phyloP scores from a whole-genome alignment of 53 echinoderm and acorn worm species.

The Echinarachnius parma region DNA sequence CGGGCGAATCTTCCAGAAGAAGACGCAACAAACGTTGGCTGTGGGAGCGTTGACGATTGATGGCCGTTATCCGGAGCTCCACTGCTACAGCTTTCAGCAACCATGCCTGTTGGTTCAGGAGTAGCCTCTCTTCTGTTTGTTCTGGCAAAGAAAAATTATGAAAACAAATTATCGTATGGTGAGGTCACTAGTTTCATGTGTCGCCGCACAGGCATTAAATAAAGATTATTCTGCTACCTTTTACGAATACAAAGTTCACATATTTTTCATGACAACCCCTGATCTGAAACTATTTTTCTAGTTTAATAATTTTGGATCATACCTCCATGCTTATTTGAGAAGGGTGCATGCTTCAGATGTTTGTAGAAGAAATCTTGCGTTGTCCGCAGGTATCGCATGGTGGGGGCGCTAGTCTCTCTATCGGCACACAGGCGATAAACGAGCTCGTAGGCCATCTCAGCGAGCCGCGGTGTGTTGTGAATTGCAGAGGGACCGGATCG shows the following conservation, averaged over 20 bases:
- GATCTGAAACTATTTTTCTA: too few species aligned
- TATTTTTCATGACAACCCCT: too few species aligned
- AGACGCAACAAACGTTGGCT: conserved; percentile 78
- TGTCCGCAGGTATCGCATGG: conserved; percentile 81
- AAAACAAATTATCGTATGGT: too few species aligned
- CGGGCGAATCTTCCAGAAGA: conserved; percentile 81
- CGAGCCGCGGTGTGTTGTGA: conserved; percentile 72
- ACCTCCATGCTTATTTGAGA: conserved; percentile 60
- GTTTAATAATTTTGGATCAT: too few species aligned
- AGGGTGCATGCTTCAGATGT: conserved; percentile 84
- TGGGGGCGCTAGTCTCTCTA: conserved; percentile 75
- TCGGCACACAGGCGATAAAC: conserved; percentile 85
- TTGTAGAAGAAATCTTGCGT: conserved; percentile 89
- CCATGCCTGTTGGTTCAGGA: conserved; percentile 92
- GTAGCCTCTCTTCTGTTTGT: conserved; percentile 60
- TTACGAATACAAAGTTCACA: too few species aligned
- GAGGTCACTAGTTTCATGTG: too few species aligned
- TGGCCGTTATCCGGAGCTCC: conserved; percentile 75
- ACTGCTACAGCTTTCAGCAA: conserved; percentile 84
- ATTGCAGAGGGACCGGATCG: conserved; percentile 72
- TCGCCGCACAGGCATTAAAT: too few species aligned
- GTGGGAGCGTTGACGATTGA: conserved; percentile 88
- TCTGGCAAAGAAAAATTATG: too few species aligned
- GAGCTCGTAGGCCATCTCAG: conserved; percentile 84
- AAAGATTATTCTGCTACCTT: too few species aligned